phyloP scores from a whole-genome alignment of 2,113 vertebrate genomes.

The Xiphophorus couchianus region DNA sequence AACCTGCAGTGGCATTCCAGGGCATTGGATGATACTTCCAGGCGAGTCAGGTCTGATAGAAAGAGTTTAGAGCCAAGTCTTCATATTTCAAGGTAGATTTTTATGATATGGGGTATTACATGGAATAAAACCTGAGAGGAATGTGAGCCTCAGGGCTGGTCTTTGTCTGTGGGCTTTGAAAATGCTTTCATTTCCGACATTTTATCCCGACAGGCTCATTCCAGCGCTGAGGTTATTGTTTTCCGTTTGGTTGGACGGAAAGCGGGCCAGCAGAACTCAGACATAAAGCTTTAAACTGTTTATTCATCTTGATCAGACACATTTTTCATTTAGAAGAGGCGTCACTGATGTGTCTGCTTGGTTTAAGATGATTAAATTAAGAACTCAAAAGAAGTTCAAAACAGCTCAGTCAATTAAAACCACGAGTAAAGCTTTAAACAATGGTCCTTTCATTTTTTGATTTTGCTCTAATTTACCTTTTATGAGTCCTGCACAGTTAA shows the following conservation, averaged over 20 bases:
- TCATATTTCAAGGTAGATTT: constrained; percentile 64
- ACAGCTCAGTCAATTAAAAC: constrained; percentile 13
- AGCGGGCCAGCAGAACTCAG: not conserved
- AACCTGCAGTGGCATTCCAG: constrained; percentile 39
- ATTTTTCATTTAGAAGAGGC: constrained; percentile 28
- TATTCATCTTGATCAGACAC: not conserved
- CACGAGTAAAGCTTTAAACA: not conserved
- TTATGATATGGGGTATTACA: constrained; percentile 47
- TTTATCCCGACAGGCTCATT: constrained; percentile 42
- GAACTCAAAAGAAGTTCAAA: constrained; percentile 37
- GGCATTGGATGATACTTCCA: constrained; percentile 27
- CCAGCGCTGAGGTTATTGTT: constrained; percentile 49
- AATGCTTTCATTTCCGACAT: constrained; percentile 68
- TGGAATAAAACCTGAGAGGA: constrained; percentile 50
- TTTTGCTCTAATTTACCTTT: not conserved
- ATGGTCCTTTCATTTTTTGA: constrained; percentile 15
- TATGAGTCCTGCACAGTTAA: not conserved
- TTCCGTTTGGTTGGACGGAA: constrained; percentile 43
- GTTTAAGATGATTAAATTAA: constrained; percentile 46
- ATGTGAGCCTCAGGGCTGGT: constrained; percentile 48
- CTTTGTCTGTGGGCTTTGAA: constrained; percentile 44
- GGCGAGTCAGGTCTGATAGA: constrained; percentile 28
- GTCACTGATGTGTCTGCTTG: constrained; percentile 21
- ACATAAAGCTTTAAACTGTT: not conserved
- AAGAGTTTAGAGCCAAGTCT: constrained; percentile 39